Evolutionary conservation across 2,113 vertebrate species (phyloP).

Genomic region (Beaufortia kweichowensis): DNA sequence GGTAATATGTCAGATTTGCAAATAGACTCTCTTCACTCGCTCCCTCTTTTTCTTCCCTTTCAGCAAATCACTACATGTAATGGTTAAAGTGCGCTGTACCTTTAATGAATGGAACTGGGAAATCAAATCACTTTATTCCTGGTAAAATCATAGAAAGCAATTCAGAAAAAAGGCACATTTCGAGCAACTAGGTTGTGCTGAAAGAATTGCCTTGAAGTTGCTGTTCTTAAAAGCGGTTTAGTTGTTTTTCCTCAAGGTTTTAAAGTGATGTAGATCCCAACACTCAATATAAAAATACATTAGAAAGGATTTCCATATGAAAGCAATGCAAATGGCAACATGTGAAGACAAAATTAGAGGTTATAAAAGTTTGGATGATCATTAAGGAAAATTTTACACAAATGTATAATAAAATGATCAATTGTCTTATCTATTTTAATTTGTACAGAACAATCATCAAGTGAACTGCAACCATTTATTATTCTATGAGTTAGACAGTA

Average conservation of each 20-base stretch:
- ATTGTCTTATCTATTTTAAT: conserved; percentile 12
- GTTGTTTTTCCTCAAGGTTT: conserved; percentile 67
- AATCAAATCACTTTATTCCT: conserved; percentile 44
- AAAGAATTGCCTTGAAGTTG: conserved; percentile 22
- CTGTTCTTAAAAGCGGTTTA: conserved; percentile 33
- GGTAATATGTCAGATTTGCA: conserved; percentile 56
- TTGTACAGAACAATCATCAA: conserved; percentile 3
- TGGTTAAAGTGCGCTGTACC: conserved; percentile 10
- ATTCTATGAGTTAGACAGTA: not conserved
- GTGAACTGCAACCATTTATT: not conserved
- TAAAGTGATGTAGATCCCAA: conserved; percentile 61
- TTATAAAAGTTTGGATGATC: conserved; percentile 75
- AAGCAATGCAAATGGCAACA: conserved; percentile 61
- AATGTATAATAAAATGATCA: conserved; percentile 59
- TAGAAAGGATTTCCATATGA: conserved; percentile 73
- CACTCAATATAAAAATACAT: conserved; percentile 65
- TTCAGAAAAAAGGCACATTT: conserved; percentile 16
- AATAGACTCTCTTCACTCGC: conserved; percentile 43
- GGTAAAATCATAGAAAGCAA: conserved; percentile 25
- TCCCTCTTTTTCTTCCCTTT: conserved; percentile 2
- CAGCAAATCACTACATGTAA: conserved; percentile 4
- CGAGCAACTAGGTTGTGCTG: conserved; percentile 12
- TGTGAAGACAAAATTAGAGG: conserved; percentile 73
- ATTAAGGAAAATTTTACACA: conserved; percentile 72
- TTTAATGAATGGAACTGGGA: conserved; percentile 37